Evolutionary conservation across 2,888 invertebrate genomes (phyloP), one percentile per base, ranked within the genome.

Genomic region (Neoascia interrupta): DNA sequence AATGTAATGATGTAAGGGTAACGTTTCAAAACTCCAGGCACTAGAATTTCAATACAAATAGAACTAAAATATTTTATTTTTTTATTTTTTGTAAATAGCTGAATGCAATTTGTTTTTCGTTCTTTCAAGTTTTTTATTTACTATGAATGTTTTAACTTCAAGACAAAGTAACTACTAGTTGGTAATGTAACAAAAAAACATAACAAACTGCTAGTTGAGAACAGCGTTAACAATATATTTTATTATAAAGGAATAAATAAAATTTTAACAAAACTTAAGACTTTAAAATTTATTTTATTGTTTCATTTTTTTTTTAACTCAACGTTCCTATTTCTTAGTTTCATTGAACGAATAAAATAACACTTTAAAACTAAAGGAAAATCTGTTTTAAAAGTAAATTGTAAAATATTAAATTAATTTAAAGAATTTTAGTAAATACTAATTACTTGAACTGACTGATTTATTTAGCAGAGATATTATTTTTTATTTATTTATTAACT

Each of bases 71-170:
- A 60, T 54, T 58, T 56, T 51, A 43, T 45, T 43, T 56, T 45
- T 19, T 69, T 47, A 56, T 61, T 61, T n/a, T n/a, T n/a, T n/a
- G n/a, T n/a, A n/a, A n/a, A n/a, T n/a, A n/a, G 56, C 51, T 69
- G 64, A 81, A 81, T 81, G 81, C 81, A 81, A 81, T 81, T 81
- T 81, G 81, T 81, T 81, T 75, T 75, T 81, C 31, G 8, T 31
- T 31, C 75, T 68, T 61, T 21, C 8, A 16, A 49, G 34, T 34
- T 4, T 47, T 36, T 61, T 31, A n/a, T n/a, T n/a, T n/a, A n/a
- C n/a, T n/a, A n/a, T n/a, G n/a, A 15, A 36, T 49, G 36, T 68
- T 80, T 54, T 43, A 64, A 81, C 74, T 70, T 60, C 58, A 81
- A 81, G 58, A 49, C 66, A 79, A 54, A 51, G 28, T 53, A 53